Conservation (phyloP, 2,113 vertebrate species). For the Etheostoma spectabile region DNA sequence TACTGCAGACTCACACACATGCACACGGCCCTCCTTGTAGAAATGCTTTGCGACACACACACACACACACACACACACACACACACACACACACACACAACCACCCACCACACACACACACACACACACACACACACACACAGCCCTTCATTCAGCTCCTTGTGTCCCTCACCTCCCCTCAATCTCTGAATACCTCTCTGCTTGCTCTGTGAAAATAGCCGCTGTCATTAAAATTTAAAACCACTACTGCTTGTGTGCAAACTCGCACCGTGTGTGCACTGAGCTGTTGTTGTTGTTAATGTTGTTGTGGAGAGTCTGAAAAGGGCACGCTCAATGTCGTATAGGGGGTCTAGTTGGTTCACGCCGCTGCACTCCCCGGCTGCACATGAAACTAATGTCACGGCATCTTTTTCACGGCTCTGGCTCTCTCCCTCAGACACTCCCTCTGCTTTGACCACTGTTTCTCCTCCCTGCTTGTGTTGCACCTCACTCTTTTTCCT, state of each 20-base stretch:
- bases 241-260: slow-evolving; percentile 62
- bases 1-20: slow-evolving; percentile 5
- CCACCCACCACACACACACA: slow-evolving; percentile 37
- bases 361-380: slow-evolving; percentile 43
- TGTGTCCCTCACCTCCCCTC: slow-evolving; percentile 54
- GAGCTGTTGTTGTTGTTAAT: slow-evolving; percentile 45
- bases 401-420: slow-evolving; percentile 43
- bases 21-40: slow-evolving; percentile 11
- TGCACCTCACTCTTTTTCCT: slow-evolving; percentile 15
- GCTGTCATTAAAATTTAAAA: slow-evolving; percentile 69
- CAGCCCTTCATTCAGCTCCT: slow-evolving; percentile 57
- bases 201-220: slow-evolving; percentile 61
- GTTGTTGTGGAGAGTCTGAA: slow-evolving; percentile 43
- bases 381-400: slow-evolving; percentile 60
- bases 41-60: slow-evolving; percentile 33
- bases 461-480: slow-evolving; percentile 15
- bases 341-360: slow-evolving; percentile 53
- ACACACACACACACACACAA: slow-evolving; percentile 14
- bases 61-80: slow-evolving; percentile 17
- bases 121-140: slow-evolving; percentile 31
- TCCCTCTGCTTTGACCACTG: slow-evolving; percentile 15
- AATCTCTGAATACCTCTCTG: slow-evolving; percentile 58
- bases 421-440: not conserved
- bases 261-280: slow-evolving; percentile 39
- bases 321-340: slow-evolving; percentile 54